Base-by-base conservation (phyloP, 2,888 invertebrate genomes). In the Phengaris arion region DNA sequence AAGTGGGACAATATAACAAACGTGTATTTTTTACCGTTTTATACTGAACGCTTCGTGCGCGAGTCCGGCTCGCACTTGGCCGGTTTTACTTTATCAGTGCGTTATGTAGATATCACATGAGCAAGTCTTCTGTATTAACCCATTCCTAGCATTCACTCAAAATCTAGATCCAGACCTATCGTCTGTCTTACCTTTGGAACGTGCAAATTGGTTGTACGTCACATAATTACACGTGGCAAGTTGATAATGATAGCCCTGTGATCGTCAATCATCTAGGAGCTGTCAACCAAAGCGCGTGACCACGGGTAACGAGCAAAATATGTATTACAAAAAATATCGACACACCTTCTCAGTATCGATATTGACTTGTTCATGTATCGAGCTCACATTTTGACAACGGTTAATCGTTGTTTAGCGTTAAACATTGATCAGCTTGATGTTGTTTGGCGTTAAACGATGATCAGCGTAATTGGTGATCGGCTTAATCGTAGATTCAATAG, bases 271-370 rank as follows among this genome's bases (percentile, higher is more conserved):
- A 59, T 75, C 10, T 52, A 59, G 35, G 57, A 68, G 55, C 70
- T 15, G 59, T 51, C 74, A 59, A 75, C 76, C 74, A 52, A 81
- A 82, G 85, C 83, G 84, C 89, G 90, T 91, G 90, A 92, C 89
- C 86, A 82, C 85, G 87, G 77, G 87, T 90, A 91, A 91, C 90
- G 89, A 92, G 91, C 91, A 92, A 92, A 92, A 92, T 91, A 86
- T 85, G 35, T 73, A 79, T 80, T 69, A 69, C 59, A 48, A 46
- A 45, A 64, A 12, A 74, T 35, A 57, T 64, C 59, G 22, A 59
- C 35, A 70, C 59, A 75, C 22, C 22, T 22, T 0, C 35, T 35
- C 35, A 35, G 35, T 59, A 75, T 73, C 45, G 51, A 22, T 46
- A 73, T 72, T 22, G n/a, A 51, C n/a, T 46, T 68, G 54, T 64